These are phyloP conservation scores for Cryptosula pallasiana DNA, from an alignment of 2,888 invertebrate genomes.

Conservation along the genomic window DNA sequence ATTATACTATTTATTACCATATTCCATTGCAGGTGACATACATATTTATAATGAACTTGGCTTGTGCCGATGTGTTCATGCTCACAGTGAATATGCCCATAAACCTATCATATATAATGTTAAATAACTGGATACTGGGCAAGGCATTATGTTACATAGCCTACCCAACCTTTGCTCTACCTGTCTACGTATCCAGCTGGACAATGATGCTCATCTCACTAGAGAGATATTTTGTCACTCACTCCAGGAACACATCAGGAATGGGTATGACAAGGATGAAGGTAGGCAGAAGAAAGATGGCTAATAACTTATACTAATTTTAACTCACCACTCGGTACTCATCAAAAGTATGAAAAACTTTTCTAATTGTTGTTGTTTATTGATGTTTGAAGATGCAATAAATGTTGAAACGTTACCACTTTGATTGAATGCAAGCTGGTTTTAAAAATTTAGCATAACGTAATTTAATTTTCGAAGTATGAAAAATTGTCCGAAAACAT, in stretches of 20 bases:
- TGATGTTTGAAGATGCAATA: too few relatives aligned
- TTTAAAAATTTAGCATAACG: too few relatives aligned
- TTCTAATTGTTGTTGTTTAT: too few relatives aligned
- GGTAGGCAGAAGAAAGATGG: neutral
- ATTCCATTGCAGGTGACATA: conserved; percentile 30
- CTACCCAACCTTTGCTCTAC: conserved; percentile 48
- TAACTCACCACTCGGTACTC: too few relatives aligned
- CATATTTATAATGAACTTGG: conserved; percentile 46
- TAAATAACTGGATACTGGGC: conserved; percentile 48
- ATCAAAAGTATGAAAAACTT: too few relatives aligned
- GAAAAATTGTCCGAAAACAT: neutral
- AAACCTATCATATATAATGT: conserved; percentile 49
- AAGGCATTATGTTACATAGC: conserved; percentile 41
- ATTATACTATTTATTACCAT: too few relatives aligned
- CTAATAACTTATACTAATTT: too few relatives aligned
- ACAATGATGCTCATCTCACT: conserved; percentile 48
- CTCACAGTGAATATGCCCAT: conserved; percentile 48
- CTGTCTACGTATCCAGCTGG: conserved; percentile 46
- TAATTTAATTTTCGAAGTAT: neutral
- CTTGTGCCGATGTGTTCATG: conserved; percentile 45
- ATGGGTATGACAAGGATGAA: neutral
- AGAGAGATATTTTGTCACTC: conserved; percentile 37
- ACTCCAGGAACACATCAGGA: neutral
- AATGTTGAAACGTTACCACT: too few relatives aligned
- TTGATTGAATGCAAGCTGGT: too few relatives aligned